phyloP scores from a whole-genome alignment of 2,113 vertebrate species.

The Bos taurus region DNA sequence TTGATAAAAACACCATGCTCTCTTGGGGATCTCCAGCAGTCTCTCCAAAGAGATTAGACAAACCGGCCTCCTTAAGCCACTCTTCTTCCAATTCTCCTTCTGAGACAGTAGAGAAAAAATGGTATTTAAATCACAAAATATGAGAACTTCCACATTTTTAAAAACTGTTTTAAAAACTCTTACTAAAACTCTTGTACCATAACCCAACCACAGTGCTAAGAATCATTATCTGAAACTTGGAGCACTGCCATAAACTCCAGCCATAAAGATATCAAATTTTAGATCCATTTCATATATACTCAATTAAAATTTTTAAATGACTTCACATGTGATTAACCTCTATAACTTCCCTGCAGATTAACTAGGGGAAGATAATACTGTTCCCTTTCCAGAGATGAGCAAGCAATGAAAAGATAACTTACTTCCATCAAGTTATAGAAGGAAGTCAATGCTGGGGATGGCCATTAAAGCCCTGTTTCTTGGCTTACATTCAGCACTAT shows the following conservation, averaged over 20 bases:
- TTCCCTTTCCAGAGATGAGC: background rate
- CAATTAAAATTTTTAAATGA: slow-evolving; percentile 56
- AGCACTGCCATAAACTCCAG: slow-evolving; percentile 41
- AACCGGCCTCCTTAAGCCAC: slow-evolving; percentile 94
- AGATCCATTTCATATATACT: slow-evolving; percentile 48
- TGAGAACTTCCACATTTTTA: background rate
- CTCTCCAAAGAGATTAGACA: slow-evolving; percentile 90
- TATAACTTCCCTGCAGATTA: slow-evolving; percentile 43
- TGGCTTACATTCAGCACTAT: background rate
- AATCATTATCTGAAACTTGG: slow-evolving; percentile 39
- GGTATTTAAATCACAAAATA: background rate
- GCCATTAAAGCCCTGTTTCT: background rate
- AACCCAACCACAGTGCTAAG: background rate
- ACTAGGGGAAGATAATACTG: background rate
- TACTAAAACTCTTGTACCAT: background rate
- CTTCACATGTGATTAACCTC: slow-evolving; percentile 67
- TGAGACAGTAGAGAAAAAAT: slow-evolving; percentile 66
- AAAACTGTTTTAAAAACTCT: background rate
- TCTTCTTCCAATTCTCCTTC: slow-evolving; percentile 97
- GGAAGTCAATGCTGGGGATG: background rate
- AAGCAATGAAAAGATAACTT: slow-evolving; percentile 25
- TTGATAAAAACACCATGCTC: slow-evolving; percentile 88
- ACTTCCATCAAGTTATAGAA: background rate
- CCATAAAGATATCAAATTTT: slow-evolving; percentile 49
- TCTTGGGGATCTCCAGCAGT: slow-evolving; percentile 86